phyloP scores from a whole-genome alignment of 2,888 invertebrate species.

The Nomada lathburiana region DNA sequence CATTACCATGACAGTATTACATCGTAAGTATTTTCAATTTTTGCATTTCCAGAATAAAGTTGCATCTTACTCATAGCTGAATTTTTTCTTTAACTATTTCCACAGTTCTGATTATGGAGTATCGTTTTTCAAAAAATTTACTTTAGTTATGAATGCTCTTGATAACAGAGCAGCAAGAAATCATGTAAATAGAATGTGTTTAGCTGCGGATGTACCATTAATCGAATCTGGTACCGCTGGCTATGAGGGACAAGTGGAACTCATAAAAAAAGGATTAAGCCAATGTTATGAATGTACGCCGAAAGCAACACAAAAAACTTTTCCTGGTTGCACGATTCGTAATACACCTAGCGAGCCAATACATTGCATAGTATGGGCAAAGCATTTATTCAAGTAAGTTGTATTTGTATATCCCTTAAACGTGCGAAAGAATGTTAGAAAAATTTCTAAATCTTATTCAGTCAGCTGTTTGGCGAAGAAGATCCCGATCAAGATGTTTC shows the following conservation, averaged over 20 bases:
- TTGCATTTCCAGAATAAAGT: neutral
- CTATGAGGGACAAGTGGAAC: slow-evolving; percentile 97
- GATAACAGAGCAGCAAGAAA: slow-evolving; percentile 98
- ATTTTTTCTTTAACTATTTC: neutral
- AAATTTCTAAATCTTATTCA: slow-evolving; percentile 79
- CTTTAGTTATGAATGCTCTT: slow-evolving; percentile 97
- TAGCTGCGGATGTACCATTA: slow-evolving; percentile 96
- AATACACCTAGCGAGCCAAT: slow-evolving; percentile 99
- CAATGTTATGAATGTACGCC: slow-evolving; percentile 99
- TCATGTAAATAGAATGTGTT: slow-evolving; percentile 99
- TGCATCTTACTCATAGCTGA: neutral
- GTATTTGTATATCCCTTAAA: slow-evolving; percentile 22
- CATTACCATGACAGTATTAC: slow-evolving; percentile 97
- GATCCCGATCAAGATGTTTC: slow-evolving; percentile 99
- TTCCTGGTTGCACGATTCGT: slow-evolving; percentile 98
- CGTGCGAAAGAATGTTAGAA: neutral
- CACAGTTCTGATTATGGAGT: slow-evolving; percentile 94
- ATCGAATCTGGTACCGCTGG: slow-evolving; percentile 99
- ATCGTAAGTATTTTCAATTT: slow-evolving; percentile 87
- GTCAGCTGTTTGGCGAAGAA: slow-evolving; percentile 98
- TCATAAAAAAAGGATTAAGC: slow-evolving; percentile 93
- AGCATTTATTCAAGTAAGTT: slow-evolving; percentile 96
- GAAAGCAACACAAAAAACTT: slow-evolving; percentile 95
- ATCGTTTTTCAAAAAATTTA: slow-evolving; percentile 95
- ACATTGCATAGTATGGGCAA: slow-evolving; percentile 99